A percentile compares a stretch with the other conserved stretches of the same genome.
Evolutionary conservation across 2,797 vertebrate species (phyloP).

Genomic region (Momotus momota): DNA sequence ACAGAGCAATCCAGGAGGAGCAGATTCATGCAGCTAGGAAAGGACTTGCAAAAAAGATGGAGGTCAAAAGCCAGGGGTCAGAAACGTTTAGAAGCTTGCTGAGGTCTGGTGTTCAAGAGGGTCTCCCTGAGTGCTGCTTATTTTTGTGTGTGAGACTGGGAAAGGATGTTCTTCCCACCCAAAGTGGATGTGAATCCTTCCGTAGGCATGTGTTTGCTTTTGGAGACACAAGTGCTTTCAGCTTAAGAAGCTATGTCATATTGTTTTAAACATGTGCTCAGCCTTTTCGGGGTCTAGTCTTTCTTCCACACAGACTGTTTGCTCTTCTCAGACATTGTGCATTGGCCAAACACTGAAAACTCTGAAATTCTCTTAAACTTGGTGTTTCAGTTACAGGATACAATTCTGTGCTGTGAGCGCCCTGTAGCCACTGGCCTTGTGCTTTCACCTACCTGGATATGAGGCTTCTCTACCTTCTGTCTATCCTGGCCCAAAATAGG

Average conservation of each 20-base stretch:
- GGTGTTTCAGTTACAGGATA: not conserved
- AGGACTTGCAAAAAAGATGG: not conserved
- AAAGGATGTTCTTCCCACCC: not conserved
- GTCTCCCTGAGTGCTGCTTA: not conserved
- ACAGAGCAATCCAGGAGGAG: not conserved
- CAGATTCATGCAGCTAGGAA: not conserved
- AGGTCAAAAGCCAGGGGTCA: not conserved
- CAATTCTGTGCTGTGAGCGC: rapidly evolving
- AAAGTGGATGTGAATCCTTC: not conserved
- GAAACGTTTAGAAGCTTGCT: not conserved
- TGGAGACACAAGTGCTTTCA: not conserved
- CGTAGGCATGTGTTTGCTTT: not conserved
- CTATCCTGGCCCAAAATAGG: not conserved
- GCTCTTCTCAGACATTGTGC: not conserved
- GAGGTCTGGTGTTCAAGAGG: not conserved
- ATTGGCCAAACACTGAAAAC: not conserved
- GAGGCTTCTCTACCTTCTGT: not conserved
- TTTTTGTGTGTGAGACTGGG: not conserved
- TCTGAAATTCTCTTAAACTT: not conserved
- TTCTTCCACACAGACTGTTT: not conserved
- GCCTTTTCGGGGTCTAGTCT: not conserved
- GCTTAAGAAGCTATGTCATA: not conserved
- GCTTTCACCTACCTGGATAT: not conserved
- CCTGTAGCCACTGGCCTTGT: not conserved
- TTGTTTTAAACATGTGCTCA: not conserved